Evolutionary conservation across 2,797 vertebrate genomes (phyloP), one percentile per base, ranked within the genome.

Genomic region (Rhodeus uyekii): DNA sequence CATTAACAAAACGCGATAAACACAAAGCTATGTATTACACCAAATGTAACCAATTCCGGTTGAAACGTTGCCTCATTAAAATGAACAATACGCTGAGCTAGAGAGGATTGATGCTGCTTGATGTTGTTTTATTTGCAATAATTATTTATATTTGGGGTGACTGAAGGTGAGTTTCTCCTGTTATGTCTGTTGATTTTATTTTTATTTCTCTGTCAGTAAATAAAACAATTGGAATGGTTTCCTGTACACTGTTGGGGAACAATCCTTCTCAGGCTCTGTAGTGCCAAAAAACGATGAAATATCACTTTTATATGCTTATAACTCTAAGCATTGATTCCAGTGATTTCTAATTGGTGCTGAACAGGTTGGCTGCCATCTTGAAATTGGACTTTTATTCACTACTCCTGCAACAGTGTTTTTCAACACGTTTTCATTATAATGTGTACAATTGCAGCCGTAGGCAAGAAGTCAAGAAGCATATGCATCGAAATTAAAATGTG

Each of bases 11-110:
- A 55, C 4, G 12, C 44, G 9, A 71, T 24, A 24, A 58, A 36
- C 29, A 36, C 53, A 61, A 46, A 27, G 13, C 29, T 13, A 64
- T 64, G 32, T 64, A 27, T 61, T 72, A 27, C 44, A 63, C n/a
- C 58, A 39, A 63, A 81, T 4, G 55, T 81, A 61, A 74, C 32
- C 14, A 1, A 19, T 81, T 74, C n/a, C 2, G 22, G 5, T 81
- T 63, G 7, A 64, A 34, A 64, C 68, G 53, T 16, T 1, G 69
- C 71, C 69, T 81, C 60, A 65, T 81, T 81, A 65, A 39, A 65
- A 10, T 22, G 36, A 74, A 64, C 16, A 38, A 39, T 42, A 18
- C 0, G 4, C 44, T 22, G 14, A 38, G 53, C 55, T 50, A 55
- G 55, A 19, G 55, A 19, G 5, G 58, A 42, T 46, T 48, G 44